Base-by-base conservation (phyloP, 2,888 invertebrate species). In the Branchellion lobata region DNA sequence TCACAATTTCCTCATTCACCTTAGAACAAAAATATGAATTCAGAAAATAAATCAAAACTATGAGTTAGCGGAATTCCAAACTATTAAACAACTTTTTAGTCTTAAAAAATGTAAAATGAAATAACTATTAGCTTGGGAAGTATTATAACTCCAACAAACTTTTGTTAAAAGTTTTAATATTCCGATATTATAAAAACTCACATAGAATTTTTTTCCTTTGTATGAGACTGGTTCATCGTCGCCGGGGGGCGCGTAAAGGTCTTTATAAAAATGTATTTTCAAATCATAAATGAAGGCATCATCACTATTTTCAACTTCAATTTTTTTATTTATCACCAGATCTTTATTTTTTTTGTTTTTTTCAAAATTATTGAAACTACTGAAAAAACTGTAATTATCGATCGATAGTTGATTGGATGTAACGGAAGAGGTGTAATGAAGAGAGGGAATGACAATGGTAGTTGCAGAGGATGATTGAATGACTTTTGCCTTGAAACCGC, bases 371-470 rank as follows among this genome's bases (percentile, higher is more conserved):
- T 8, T 57, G 61, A 18, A 57, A 57, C 61, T 57, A 24, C 21
- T 57, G 61, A 57, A 57, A 57, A 57, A n/a, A 57, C 61, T 5
- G 24, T 57, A 24, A 57, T n/a, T 24, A n/a, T 57, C 61, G 21
- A 57, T 24, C 5, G 24, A 24, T n/a, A 57, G 21, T 18, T 57
- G 61, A n/a, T 57, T 57, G 3, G 61, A 57, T 5, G 61, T 24
- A 5, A 57, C 21, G n/a, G n/a, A 57, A 57, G 61, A 24, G 5
- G 21, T 18, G 61, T 57, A 57, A n/a, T 57, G 21, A 5, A 57
- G 3, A 24, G 61, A 18, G 21, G 61, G 61, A 57, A n/a, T n/a
- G n/a, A n/a, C 5, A 18, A 57, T 57, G 5, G 5, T 57, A 5
- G 3, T 18, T 24, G 21, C 5, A 57, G 61, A 57, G 21, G n/a